Evolutionary conservation across 1,140 invertebrate species (phyloP), one percentile per base, ranked within the genome.

Genomic region (Ceratina australensis): DNA sequence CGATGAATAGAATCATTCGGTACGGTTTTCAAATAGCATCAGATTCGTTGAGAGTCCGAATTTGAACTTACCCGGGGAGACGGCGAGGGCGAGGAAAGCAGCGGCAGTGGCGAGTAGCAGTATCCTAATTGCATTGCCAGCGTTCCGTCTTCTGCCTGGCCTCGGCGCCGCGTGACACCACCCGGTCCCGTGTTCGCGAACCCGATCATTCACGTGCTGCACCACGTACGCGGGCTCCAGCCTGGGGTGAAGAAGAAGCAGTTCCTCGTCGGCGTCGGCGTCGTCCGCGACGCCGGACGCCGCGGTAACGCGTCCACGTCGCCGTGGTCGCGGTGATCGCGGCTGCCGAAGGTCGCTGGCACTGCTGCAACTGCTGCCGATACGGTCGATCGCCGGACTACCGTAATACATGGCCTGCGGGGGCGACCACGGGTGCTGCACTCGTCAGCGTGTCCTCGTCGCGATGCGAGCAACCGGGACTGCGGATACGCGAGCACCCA

Each of bases 381-480:
- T 77, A 81, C 74, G 82, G 71, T 81, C 83, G 78, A 81, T 83
- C 74, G 33, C 83, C 83, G 82, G 67, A 52, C 33, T 42, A 42
- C 77, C 82, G 79, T 65, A 63, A 84, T 81, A 80, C 84, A 85
- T 85, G 84, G 84, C 84, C 84, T 79, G 84, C 82, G 72, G 79
- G 65, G 52, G 82, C 82, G 84, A 85, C 84, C 68, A 81, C 83
- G 73, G 49, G 49, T 63, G 83, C 80, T 86, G 83, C 76, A 33
- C 84, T 86, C 84, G 83, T 86, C 84, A 86, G 81, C 84, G 84
- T 79, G 76, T 85, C 75, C 79, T 82, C 72, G 28, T 68, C 69
- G 67, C 72, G 67, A 60, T 72, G 73, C 15, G 61, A 66, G 65
- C 57, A 76, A 26, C 49, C 72, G 72, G 71, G 49, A 73, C 63